These are phyloP conservation scores for Falco peregrinus DNA, from an alignment of 2,797 vertebrate genomes.

Conservation along the genomic window DNA sequence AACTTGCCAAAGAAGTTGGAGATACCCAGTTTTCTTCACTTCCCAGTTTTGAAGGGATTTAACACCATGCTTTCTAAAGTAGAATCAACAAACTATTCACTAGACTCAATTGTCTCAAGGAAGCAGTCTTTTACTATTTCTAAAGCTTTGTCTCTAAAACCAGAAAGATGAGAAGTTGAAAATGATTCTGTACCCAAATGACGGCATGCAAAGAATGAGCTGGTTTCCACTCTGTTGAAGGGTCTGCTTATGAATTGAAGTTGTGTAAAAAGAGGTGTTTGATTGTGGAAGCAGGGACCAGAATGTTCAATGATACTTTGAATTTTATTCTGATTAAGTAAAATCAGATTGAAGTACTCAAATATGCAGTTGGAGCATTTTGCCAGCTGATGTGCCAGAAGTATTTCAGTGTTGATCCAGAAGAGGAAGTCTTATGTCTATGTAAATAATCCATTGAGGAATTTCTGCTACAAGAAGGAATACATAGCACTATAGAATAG, in stretches of 20 bases:
- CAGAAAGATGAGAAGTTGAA: not conserved
- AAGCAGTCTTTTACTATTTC: not conserved
- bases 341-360: not conserved
- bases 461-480: not conserved
- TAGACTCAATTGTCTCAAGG: not conserved
- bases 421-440: not conserved
- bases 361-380: not conserved
- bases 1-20: not conserved
- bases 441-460: not conserved
- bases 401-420: not conserved
- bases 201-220: not conserved
- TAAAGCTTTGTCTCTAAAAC: slow-evolving; percentile 1
- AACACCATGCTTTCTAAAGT: not conserved
- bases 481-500: not conserved
- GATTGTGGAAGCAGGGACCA: not conserved
- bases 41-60: not conserved
- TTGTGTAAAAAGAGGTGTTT: not conserved
- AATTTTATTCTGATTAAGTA: slow-evolving; percentile 16
- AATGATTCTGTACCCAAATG: not conserved
- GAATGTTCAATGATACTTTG: slow-evolving; percentile 4
- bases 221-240: not conserved
- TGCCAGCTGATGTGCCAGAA: not conserved
- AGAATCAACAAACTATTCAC: not conserved
- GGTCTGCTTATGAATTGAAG: not conserved
- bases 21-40: not conserved